phyloP scores from a whole-genome alignment of 2,888 invertebrate genomes.

The Pseudococcus longispinus region DNA sequence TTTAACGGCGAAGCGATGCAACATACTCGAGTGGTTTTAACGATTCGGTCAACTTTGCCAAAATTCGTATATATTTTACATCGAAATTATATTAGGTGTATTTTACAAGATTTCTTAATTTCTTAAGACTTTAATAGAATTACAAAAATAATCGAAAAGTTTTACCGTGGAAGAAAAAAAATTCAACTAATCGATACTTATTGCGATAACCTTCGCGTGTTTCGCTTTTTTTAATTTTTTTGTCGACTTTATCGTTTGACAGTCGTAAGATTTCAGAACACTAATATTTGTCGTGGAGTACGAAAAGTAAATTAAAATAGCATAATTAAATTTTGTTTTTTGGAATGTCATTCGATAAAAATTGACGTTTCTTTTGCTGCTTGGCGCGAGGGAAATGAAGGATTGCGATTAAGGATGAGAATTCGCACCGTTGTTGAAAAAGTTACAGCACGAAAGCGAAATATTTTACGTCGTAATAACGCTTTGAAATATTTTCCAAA shows the following conservation, averaged over 20 bases:
- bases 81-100: not conserved
- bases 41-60: not conserved
- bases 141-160: conserved; percentile 6
- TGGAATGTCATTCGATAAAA: conserved; percentile 9
- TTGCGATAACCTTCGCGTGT: conserved; percentile 40
- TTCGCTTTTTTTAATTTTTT: conserved; percentile 4
- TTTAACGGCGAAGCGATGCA: not conserved
- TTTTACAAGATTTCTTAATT: not conserved
- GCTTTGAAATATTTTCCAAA: not conserved
- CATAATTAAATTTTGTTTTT: conserved; percentile 35
- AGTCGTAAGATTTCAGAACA: conserved; percentile 39
- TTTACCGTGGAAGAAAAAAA: not conserved
- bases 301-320: conserved; percentile 40
- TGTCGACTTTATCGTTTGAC: conserved; percentile 37
- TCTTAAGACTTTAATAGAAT: not conserved
- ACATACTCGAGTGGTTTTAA: not conserved
- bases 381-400: not conserved
- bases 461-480: conserved; percentile 12
- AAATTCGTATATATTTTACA: not conserved
- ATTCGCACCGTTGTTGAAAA: not conserved
- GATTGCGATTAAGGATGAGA: conserved; percentile 17
- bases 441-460: not conserved
- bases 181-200: conserved; percentile 22
- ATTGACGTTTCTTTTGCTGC: not conserved
- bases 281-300: conserved; percentile 28